phyloP scores from a whole-genome alignment of 23 tunicate genomes.

The Aplidium turbinatum region DNA sequence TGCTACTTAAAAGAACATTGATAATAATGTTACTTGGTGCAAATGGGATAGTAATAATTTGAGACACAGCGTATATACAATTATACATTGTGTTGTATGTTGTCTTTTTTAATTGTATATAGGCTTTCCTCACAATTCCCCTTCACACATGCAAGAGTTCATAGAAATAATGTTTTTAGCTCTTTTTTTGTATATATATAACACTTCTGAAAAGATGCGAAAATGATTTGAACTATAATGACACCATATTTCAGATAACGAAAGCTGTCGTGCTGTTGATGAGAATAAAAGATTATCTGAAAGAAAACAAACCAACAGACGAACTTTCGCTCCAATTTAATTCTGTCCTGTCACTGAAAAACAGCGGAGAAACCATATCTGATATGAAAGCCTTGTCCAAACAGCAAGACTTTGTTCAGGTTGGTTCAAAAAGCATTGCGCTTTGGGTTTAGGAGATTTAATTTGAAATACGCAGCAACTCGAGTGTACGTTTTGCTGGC shows the following conservation, averaged over 20 bases:
- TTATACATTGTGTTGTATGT: no score
- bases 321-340: conserved; percentile 44
- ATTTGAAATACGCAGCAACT: background rate
- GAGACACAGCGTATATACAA: no score
- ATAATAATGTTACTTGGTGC: no score
- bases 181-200: background rate
- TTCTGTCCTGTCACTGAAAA: background rate
- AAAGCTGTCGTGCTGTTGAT: conserved; percentile 55
- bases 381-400: conserved; percentile 45
- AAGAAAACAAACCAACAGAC: conserved; percentile 14
- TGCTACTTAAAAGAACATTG: no score
- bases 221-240: background rate
- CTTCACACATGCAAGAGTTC: no score
- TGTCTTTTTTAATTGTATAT: no score
- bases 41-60: no score
- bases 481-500: no score
- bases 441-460: background rate
- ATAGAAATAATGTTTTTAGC: no score
- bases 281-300: conserved; percentile 48
- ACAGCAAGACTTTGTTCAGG: conserved; percentile 61
- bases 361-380: conserved; percentile 4
- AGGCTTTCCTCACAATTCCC: no score
- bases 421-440: background rate
- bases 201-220: no score
- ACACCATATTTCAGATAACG: conserved; percentile 26